Base-by-base conservation (phyloP, 2,888 invertebrate species). In the Acrobasis suavella region DNA sequence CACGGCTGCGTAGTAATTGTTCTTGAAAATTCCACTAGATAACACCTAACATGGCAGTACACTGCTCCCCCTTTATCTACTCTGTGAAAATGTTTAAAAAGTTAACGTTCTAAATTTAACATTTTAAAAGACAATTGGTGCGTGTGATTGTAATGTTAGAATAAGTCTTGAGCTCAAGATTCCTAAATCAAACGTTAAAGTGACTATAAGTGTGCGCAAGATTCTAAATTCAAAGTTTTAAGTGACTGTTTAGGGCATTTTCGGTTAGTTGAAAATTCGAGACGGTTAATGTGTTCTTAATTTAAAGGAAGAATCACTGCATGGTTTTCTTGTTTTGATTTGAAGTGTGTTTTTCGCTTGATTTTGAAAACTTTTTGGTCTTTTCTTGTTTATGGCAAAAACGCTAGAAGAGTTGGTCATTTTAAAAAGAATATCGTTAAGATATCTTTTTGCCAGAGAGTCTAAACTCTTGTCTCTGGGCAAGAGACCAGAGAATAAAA, bases 401-500 rank as follows among this genome's bases (percentile, higher is more conserved):
- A 86, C 70, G 65, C 68, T 89, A 54, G 88, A 91, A 72, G 90
- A 90, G 51, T 66, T 90, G 37, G 81, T 89, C 46, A 71, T 88
- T 52, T 66, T 89, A 1, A 85, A 90, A 70, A 78, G 82, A 64
- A 82, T 81, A 1, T 83, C 86, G 0, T 70, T 89, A 1, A 76
- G 82, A 55, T 89, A 87, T 66, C 68, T 91, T 6, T 63, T 90
- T 7, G 83, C 83, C 0, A 73, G 88, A 32, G 88, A 90, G 72
- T 87, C 88, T 0, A 83, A 72, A 56, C 76, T 89, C 0, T 61
- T 89, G 10, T 73, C 85, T 0, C 65, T 87, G 1, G 89, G 89
- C 1, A 87, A 89, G 58, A 85, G 73, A 16, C 89, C 89, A 0
- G 77, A 87, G 0, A 90, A 89, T 65, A 86, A 85, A 50, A 90